Conservation (phyloP, 2,888 invertebrate genomes). For the Stictocephala bisonia region DNA sequence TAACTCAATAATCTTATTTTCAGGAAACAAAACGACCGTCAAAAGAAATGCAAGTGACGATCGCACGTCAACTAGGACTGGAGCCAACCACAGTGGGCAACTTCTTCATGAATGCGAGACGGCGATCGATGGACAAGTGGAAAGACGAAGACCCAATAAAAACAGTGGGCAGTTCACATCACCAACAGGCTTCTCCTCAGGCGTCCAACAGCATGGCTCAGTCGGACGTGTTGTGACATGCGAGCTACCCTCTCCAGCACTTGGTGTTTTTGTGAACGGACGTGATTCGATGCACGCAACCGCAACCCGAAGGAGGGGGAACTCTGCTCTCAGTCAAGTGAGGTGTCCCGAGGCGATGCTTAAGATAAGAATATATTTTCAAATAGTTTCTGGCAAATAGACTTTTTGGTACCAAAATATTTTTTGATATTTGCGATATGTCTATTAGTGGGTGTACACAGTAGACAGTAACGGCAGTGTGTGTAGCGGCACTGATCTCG, state of each 20-base stretch:
- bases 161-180: slow-evolving; percentile 64
- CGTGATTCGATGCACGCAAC: slow-evolving; percentile 6
- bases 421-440: slow-evolving; percentile 46
- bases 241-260: slow-evolving; percentile 56
- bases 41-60: slow-evolving; percentile 99
- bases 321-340: not conserved
- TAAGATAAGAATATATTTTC: slow-evolving; percentile 43
- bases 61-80: slow-evolving; percentile 95
- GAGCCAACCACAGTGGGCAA: slow-evolving; percentile 99
- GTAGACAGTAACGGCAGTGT: slow-evolving; percentile 38
- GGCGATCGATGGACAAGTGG: slow-evolving; percentile 98
- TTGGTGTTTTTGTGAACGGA: slow-evolving; percentile 56
- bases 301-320: slow-evolving; percentile 14
- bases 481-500: slow-evolving; percentile 37
- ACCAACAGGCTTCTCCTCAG: slow-evolving; percentile 60
- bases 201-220: slow-evolving; percentile 49
- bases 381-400: slow-evolving; percentile 46
- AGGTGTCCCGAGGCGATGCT: slow-evolving; percentile 8
- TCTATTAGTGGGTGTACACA: slow-evolving; percentile 38
- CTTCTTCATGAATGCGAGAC: slow-evolving; percentile 99
- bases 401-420: slow-evolving; percentile 46
- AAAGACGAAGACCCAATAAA: slow-evolving; percentile 88
- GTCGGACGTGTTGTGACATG: slow-evolving; percentile 58
- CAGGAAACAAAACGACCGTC: slow-evolving; percentile 99
- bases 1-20: too few species aligned